phyloP scores from a whole-genome alignment of 2,113 vertebrate species.

The Enhydra lutris region DNA sequence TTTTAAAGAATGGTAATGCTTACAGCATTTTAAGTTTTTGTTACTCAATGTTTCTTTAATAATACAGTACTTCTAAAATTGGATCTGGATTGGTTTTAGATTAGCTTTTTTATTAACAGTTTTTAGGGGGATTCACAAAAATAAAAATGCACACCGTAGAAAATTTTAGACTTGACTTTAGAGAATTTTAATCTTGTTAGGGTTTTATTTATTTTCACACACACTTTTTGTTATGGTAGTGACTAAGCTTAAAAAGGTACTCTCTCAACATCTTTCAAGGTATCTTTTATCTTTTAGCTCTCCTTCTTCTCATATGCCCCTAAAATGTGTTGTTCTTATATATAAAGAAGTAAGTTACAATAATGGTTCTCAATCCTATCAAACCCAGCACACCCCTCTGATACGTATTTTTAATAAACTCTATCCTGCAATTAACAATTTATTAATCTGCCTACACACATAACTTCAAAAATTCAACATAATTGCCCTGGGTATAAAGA shows the following conservation, averaged over 20 bases:
- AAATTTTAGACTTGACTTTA: slow-evolving; percentile 2
- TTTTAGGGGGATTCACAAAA: slow-evolving; percentile 1
- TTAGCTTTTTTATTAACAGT: slow-evolving; percentile 7
- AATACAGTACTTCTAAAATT: slow-evolving; percentile 11
- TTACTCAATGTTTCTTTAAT: slow-evolving; percentile 7
- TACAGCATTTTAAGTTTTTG: slow-evolving; percentile 7
- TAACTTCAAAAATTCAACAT: slow-evolving; percentile 1
- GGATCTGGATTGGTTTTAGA: background rate
- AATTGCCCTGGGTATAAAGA: background rate
- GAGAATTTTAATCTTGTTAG: background rate
- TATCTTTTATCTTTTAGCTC: slow-evolving; percentile 19
- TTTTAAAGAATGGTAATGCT: background rate
- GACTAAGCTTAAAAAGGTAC: background rate
- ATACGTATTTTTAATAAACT: slow-evolving; percentile 15
- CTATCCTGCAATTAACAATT: slow-evolving; percentile 19
- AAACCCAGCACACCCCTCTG: background rate
- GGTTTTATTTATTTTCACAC: slow-evolving; percentile 21
- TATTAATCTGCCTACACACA: background rate
- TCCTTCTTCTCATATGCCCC: background rate
- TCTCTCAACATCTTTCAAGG: background rate
- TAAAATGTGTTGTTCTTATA: slow-evolving; percentile 18
- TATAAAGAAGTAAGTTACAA: background rate
- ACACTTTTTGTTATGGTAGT: background rate
- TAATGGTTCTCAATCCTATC: background rate
- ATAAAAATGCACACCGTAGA: slow-evolving; percentile 5